phyloP scores from a whole-genome alignment of 2,888 invertebrate species.

The Heliothis peltigera region DNA sequence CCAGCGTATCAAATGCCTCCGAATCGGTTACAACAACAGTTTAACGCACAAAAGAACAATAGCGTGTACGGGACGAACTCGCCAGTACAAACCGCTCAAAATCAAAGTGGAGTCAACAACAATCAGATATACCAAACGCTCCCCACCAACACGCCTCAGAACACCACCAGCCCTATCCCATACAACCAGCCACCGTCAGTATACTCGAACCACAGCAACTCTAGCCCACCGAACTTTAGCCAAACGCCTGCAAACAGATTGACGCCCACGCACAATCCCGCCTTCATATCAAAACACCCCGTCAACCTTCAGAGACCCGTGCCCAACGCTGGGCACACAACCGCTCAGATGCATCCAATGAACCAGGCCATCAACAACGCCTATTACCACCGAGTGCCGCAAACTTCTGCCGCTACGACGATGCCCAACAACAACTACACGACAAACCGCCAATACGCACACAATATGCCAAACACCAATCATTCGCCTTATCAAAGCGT shows the following conservation, averaged over 20 bases:
- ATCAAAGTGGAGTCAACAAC: conserved; percentile 68
- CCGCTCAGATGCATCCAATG: conserved; percentile 77
- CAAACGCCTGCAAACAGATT: conserved; percentile 84
- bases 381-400: conserved; percentile 83
- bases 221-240: conserved; percentile 70
- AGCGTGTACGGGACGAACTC: conserved; percentile 78
- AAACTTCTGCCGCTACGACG: conserved; percentile 70
- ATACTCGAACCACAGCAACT: conserved; percentile 77
- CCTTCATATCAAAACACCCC: conserved; percentile 77
- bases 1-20: conserved; percentile 80
- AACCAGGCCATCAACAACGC: conserved; percentile 81
- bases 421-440: conserved; percentile 70
- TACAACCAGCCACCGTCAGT: conserved; percentile 82
- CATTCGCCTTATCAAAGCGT: conserved; percentile 85
- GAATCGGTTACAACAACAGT: conserved; percentile 79
- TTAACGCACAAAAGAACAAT: conserved; percentile 77
- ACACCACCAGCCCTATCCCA: conserved; percentile 78
- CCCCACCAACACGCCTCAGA: conserved; percentile 75
- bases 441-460: conserved; percentile 75
- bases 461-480: conserved; percentile 69
- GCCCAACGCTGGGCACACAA: conserved; percentile 81
- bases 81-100: conserved; percentile 70
- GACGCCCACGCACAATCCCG: conserved; percentile 79
- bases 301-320: conserved; percentile 76
- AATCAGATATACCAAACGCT: conserved; percentile 83